Evolutionary conservation across 2,113 vertebrate genomes (phyloP), one percentile per base, ranked within the genome.

Genomic region (Sterna hirundo): DNA sequence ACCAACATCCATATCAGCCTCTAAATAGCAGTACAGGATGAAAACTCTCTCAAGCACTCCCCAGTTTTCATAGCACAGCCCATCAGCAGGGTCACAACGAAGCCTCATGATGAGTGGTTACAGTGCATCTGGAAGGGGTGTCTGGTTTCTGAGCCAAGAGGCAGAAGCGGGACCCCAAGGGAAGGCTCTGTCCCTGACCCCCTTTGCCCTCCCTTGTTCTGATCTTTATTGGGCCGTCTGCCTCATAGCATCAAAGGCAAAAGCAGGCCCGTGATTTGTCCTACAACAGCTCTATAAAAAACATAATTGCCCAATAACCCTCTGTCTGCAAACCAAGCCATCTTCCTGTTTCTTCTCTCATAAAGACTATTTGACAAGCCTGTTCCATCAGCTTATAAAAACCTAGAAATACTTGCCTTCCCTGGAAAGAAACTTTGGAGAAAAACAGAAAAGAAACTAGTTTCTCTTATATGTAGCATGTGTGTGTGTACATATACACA

Each of bases 331-430:
- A 97, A 97, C 95, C 97, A 98, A 98, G 95, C 97, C 96, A 98
- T 98, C 98, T 98, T 98, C 98, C 98, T 98, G 98, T 97, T 98
- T 98, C 98, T 97, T 97, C 98, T 96, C 98, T 97, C 97, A 98
- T 98, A 98, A 98, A 98, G 96, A 88, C 97, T 97, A 92, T 96
- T 97, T 97, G 98, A 98, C 98, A 98, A 96, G 95, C 87, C 97
- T 97, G 95, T 95, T 98, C 97, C 87, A 94, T 98, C 98, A 98
- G 97, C 97, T 98, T 98, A 97, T 98, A 96, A 97, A 98, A 98
- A 97, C 90, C 95, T 93, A 96, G 92, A 96, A 94, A 93, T 97
- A 74, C 93, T 47, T 90, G 83, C 91, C 96, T 93, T 96, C 76
- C 90, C 90, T 95, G 91, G 94, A 94, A 95, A 96, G 96, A 97